A percentile compares a stretch with the other conserved stretches of the same genome.
phyloP scores from a whole-genome alignment of 2,113 vertebrate genomes.

The Astur gentilis region DNA sequence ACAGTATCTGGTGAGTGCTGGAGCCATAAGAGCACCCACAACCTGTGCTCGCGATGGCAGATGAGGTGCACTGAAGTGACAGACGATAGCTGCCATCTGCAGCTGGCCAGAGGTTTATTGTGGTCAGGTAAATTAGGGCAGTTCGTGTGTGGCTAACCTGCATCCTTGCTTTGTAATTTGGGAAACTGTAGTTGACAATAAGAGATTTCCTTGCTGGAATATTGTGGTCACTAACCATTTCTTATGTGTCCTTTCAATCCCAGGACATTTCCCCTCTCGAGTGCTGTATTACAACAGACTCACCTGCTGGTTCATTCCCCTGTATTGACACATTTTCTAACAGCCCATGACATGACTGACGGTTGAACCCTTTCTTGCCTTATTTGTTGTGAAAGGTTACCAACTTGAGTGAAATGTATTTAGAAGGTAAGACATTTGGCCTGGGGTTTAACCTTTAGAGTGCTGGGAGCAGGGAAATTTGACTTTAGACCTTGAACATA shows the following conservation, averaged over 20 bases:
- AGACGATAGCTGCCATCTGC: background rate
- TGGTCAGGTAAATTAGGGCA: background rate
- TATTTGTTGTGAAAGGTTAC: background rate
- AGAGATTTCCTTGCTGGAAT: background rate
- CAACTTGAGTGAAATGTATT: background rate
- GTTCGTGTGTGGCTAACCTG: background rate
- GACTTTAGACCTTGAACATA: background rate
- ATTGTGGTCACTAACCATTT: background rate
- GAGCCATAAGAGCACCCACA: background rate
- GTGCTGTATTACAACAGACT: background rate
- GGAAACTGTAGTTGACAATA: background rate
- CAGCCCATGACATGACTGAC: background rate
- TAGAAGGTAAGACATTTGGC: background rate
- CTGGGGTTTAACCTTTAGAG: background rate
- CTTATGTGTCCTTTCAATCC: background rate
- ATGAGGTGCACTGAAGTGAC: background rate
- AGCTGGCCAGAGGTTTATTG: background rate
- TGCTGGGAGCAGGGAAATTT: background rate
- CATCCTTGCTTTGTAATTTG: background rate
- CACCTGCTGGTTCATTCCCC: background rate
- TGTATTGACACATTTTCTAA: background rate
- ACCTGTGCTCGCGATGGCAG: fast-evolving
- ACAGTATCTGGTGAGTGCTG: background rate
- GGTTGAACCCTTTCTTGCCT: background rate
- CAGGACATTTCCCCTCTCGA: background rate